These are phyloP conservation scores for Caenorhabditis auriculariae DNA, from an alignment of 2,888 invertebrate genomes.

Conservation along the genomic window DNA sequence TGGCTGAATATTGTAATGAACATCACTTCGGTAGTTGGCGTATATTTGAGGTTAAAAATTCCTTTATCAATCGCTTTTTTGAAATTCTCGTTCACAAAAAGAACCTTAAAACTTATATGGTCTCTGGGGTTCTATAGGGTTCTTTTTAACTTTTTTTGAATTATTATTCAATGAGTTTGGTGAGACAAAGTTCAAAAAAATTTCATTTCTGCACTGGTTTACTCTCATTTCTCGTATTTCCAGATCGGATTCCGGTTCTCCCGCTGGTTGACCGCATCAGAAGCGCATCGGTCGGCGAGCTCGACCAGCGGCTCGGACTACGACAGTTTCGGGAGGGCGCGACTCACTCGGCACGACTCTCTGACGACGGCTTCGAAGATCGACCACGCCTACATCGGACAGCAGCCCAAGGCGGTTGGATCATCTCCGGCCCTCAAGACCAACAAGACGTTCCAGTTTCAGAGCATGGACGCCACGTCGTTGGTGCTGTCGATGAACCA, in stretches of 20 bases:
- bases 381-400: constrained; percentile 45
- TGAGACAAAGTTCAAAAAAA: constrained; percentile 1
- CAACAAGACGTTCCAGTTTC: constrained; percentile 7
- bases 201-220: neutral
- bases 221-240: no score
- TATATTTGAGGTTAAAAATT: no score
- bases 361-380: constrained; percentile 49
- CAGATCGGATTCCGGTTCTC: constrained; percentile 55
- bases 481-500: constrained; percentile 41
- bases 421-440: neutral
- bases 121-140: no score
- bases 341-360: constrained; percentile 57
- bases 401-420: constrained; percentile 32
- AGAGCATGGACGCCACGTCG: constrained; percentile 49
- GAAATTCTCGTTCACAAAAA: no score
- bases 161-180: no score
- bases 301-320: constrained; percentile 47
- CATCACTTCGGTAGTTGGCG: no score
- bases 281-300: constrained; percentile 46
- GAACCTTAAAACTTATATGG: no score
- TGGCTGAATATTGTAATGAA: no score
- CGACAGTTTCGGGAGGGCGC: constrained; percentile 42
- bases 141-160: no score
- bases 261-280: constrained; percentile 33
- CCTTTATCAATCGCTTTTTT: no score